Evolutionary conservation across 92 coral and sea anemone species (phyloP).

Genomic region (Porites cylindrica): DNA sequence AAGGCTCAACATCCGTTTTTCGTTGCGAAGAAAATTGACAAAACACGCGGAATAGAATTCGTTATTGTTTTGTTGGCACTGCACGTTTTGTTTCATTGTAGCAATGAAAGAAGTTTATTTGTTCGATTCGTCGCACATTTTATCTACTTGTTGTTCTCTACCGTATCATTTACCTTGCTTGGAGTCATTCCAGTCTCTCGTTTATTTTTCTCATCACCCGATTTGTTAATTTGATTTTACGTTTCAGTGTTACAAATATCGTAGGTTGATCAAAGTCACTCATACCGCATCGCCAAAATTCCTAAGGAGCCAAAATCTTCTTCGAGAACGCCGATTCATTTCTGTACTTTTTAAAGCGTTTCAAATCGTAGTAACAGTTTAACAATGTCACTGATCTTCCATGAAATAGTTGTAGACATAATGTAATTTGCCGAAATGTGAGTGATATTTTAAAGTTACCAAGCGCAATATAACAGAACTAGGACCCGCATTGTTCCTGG

Average conservation of each 20-base stretch:
- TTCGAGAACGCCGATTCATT: neutral
- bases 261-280: neutral
- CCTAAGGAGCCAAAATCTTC: neutral
- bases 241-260: neutral
- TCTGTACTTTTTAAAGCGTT: neutral
- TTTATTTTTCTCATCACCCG: neutral
- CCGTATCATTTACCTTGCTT: neutral
- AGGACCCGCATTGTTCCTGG: neutral
- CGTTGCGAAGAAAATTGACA: neutral
- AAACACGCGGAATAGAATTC: neutral
- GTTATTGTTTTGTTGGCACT: slow-evolving; percentile 9
- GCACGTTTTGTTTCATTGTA: neutral
- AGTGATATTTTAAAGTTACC: no score
- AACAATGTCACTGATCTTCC: neutral
- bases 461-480: no score
- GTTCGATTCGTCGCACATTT: neutral
- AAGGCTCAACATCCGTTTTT: neutral
- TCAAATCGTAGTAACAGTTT: neutral
- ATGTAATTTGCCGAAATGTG: no score
- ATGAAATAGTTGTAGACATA: neutral
- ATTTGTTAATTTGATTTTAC: neutral
- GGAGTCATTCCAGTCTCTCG: neutral
- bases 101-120: slow-evolving; percentile 17
- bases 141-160: neutral
- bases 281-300: neutral